phyloP scores from a whole-genome alignment of 2,888 invertebrate genomes.

The Beris chalybata region DNA sequence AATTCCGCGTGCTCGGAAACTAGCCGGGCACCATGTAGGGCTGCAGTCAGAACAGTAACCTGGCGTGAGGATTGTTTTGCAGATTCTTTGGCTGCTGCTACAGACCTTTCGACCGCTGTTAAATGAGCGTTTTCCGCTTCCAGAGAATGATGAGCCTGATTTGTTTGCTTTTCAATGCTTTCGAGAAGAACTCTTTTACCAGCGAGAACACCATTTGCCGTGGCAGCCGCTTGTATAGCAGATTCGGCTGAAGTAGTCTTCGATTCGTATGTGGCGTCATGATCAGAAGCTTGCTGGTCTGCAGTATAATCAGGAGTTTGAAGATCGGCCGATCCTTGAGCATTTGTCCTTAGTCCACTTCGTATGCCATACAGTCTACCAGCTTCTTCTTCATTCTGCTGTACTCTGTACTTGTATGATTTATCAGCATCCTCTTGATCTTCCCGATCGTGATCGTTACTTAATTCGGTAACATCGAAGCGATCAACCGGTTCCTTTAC shows the following conservation, averaged over 20 bases:
- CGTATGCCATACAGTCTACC: slow-evolving; percentile 58
- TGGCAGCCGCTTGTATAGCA: slow-evolving; percentile 71
- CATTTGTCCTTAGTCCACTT: slow-evolving; percentile 70
- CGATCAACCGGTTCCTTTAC: too few species aligned
- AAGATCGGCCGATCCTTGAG: slow-evolving; percentile 73
- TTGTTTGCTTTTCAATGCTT: slow-evolving; percentile 73
- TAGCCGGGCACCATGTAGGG: slow-evolving; percentile 73
- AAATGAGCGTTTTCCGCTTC: slow-evolving; percentile 72
- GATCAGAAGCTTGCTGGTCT: slow-evolving; percentile 74
- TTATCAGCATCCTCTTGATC: not conserved
- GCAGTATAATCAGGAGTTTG: slow-evolving; percentile 71
- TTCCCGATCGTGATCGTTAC: too few species aligned
- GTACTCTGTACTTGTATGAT: too few species aligned
- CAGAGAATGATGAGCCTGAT: slow-evolving; percentile 68
- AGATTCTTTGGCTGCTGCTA: slow-evolving; percentile 67
- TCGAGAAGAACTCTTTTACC: slow-evolving; percentile 67
- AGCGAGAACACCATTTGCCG: slow-evolving; percentile 66
- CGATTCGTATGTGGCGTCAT: slow-evolving; percentile 77
- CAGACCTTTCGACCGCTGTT: slow-evolving; percentile 71
- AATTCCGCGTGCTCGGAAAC: slow-evolving; percentile 72
- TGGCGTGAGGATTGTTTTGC: slow-evolving; percentile 72
- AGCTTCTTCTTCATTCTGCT: not conserved
- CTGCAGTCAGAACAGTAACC: slow-evolving; percentile 70
- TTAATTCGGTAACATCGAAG: too few species aligned
- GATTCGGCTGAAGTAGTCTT: slow-evolving; percentile 73